Evolutionary conservation across 2,113 vertebrate genomes (phyloP).

Genomic region (Mirounga angustirostris): DNA sequence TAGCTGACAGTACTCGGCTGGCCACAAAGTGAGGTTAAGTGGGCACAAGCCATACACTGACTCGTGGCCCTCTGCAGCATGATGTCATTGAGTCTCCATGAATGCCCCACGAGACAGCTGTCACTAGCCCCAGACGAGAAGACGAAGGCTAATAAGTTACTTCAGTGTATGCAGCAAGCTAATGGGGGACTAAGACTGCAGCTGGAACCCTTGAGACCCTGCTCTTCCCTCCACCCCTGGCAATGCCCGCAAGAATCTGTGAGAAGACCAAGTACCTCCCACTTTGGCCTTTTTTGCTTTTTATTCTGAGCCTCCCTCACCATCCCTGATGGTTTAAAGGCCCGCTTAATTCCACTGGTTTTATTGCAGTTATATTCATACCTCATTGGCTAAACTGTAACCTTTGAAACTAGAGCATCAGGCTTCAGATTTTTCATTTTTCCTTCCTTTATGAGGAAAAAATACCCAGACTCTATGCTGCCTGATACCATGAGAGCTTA

Average conservation of each 20-base stretch:
- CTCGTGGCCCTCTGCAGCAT: background rate
- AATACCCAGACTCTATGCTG: background rate
- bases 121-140: background rate
- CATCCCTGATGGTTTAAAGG: slow-evolving; percentile 28
- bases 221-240: background rate
- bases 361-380: slow-evolving; percentile 63
- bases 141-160: background rate
- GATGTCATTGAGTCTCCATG: background rate
- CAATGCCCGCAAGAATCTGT: background rate
- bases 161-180: background rate
- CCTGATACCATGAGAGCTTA: background rate
- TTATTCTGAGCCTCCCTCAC: slow-evolving; percentile 17
- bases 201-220: background rate
- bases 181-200: too few species aligned
- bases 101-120: fast-evolving
- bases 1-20: too few species aligned
- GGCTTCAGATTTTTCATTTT: slow-evolving; percentile 67
- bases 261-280: background rate
- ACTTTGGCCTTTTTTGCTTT: background rate
- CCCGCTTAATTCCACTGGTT: slow-evolving; percentile 64
- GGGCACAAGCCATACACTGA: background rate
- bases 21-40: background rate
- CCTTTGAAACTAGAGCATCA: slow-evolving; percentile 55
- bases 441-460: slow-evolving; percentile 31
- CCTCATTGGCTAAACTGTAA: slow-evolving; percentile 64